Conservation (phyloP, 2,113 vertebrate species). For the Campylorhamphus procurvoides region DNA sequence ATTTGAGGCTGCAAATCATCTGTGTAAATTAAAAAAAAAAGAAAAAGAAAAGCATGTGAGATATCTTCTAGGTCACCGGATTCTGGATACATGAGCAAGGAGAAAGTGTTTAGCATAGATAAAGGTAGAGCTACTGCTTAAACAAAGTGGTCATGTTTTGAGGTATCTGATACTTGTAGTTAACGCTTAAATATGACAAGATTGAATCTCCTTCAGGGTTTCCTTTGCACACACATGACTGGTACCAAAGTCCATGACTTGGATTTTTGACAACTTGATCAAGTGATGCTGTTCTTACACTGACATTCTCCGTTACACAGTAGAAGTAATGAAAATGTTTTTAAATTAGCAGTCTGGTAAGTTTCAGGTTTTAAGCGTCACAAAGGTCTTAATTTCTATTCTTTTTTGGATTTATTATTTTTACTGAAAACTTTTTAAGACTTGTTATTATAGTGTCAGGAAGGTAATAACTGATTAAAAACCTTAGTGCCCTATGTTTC, state of each 20-base stretch:
- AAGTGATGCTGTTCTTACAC: neutral
- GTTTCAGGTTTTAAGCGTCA: neutral
- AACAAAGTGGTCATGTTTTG: rapidly evolving
- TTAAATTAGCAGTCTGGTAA: neutral
- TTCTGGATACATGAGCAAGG: neutral
- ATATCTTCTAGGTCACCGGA: rapidly evolving
- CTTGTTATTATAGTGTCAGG: neutral
- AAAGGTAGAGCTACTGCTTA: neutral
- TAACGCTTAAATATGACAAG: neutral
- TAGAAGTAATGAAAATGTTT: neutral
- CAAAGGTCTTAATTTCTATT: neutral
- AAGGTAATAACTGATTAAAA: neutral
- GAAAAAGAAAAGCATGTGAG: rapidly evolving
- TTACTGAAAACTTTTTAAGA: neutral
- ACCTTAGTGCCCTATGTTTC: neutral
- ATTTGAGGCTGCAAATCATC: neutral
- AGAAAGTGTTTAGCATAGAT: neutral
- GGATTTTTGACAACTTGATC: neutral
- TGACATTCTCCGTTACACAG: neutral
- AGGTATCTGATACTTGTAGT: neutral
- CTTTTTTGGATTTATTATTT: neutral
- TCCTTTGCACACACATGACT: neutral
- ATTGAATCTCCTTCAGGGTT: neutral
- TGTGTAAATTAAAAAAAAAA: neutral
- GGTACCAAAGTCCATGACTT: neutral